These are phyloP conservation scores for Dascillus cervinus DNA, from an alignment of 2,888 invertebrate genomes.

Conservation along the genomic window DNA sequence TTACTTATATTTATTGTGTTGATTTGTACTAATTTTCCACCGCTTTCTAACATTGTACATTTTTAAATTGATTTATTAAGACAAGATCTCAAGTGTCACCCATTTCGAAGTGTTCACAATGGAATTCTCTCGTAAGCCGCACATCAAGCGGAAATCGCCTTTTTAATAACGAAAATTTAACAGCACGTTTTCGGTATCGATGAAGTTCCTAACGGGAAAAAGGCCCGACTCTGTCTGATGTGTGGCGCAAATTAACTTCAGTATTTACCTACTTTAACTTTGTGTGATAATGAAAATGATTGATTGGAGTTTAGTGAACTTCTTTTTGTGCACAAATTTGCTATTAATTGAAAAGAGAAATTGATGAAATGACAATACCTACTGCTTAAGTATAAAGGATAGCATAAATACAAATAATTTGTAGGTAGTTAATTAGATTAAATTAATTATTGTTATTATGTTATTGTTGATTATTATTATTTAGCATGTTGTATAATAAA, in stretches of 20 bases:
- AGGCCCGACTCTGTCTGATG: not conserved
- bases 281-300: conserved; percentile 14
- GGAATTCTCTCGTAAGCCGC: too few species aligned
- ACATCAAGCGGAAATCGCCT: not conserved
- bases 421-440: conserved; percentile 22
- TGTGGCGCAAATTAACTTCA: conserved; percentile 2
- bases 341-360: too few species aligned
- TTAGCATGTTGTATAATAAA: conserved; percentile 42
- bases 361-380: too few species aligned
- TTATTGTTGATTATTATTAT: conserved; percentile 43
- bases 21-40: too few species aligned
- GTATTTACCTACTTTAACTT: conserved; percentile 12
- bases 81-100: too few species aligned
- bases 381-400: too few species aligned
- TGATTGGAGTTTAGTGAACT: conserved; percentile 8
- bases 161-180: not conserved
- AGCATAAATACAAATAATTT: conserved; percentile 8
- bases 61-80: too few species aligned
- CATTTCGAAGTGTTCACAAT: too few species aligned
- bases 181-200: not conserved
- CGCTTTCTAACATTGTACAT: too few species aligned
- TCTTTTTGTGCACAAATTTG: conserved; percentile 9
- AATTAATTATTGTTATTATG: conserved; percentile 42
- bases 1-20: not conserved
- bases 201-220: not conserved